Conservation (phyloP, 2,888 invertebrate genomes). For the Lacanobia oleracea region DNA sequence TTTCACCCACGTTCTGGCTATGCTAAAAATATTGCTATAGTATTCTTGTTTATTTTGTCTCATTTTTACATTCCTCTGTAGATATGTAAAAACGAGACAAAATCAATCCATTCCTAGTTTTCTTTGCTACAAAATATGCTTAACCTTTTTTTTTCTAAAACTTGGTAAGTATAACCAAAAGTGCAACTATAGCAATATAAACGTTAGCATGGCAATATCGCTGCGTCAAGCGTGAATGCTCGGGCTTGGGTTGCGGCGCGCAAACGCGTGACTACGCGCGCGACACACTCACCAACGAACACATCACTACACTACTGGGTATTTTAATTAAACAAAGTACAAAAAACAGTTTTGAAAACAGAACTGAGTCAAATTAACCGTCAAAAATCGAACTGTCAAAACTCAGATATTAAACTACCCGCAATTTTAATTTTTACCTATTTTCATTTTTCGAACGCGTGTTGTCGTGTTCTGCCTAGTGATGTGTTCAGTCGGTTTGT, state of each 20-base stretch:
- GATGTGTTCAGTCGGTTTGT: constrained; percentile 47
- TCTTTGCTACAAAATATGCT: not conserved
- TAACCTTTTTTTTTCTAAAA: constrained; percentile 2
- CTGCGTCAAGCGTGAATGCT: constrained; percentile 89
- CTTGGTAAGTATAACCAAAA: constrained; percentile 24
- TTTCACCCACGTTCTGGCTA: constrained; percentile 65
- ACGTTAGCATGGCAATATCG: constrained; percentile 74
- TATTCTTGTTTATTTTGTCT: constrained; percentile 35
- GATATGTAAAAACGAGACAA: constrained; percentile 55
- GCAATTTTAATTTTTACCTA: not conserved
- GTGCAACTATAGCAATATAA: constrained; percentile 61
- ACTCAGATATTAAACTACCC: constrained; percentile 51
- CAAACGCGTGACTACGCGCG: constrained; percentile 60
- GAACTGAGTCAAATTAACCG: not conserved
- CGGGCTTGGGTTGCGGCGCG: constrained; percentile 89
- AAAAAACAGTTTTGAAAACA: not conserved
- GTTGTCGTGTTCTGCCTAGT: constrained; percentile 25
- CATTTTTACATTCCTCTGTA: constrained; percentile 51
- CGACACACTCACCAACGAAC: constrained; percentile 40
- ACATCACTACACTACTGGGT: constrained; percentile 52
- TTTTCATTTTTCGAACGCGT: constrained; percentile 6
- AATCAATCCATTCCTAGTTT: constrained; percentile 1
- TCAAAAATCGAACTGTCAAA: not conserved
- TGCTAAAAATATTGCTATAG: constrained; percentile 66
- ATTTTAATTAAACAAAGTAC: constrained; percentile 37